Evolutionary conservation across 2,113 vertebrate species (phyloP).

Genomic region (Tylochromis polylepis): DNA sequence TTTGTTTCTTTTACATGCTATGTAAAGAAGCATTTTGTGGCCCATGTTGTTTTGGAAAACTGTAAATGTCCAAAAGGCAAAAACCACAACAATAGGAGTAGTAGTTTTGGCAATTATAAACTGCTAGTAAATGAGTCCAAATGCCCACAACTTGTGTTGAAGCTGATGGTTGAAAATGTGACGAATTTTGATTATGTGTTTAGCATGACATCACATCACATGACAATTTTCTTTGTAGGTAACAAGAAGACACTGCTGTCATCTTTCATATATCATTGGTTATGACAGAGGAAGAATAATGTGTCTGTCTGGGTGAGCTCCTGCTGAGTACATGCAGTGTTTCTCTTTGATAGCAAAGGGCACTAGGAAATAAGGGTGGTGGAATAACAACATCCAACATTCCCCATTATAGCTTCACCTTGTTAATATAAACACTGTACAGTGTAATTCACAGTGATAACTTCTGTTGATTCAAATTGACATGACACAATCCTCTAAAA

Average conservation of each 20-base stretch:
- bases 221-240: constrained; percentile 18
- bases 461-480: constrained; percentile 34
- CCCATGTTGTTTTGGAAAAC: neutral
- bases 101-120: neutral
- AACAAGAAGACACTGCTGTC: constrained; percentile 21
- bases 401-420: constrained; percentile 19
- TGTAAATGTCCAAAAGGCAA: neutral
- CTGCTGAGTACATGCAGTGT: constrained; percentile 10
- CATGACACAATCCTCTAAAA: neutral
- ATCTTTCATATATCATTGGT: constrained; percentile 46
- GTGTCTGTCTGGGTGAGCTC: constrained; percentile 22
- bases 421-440: constrained; percentile 25
- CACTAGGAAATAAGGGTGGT: constrained; percentile 28
- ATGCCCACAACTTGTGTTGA: constrained; percentile 37
- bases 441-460: constrained; percentile 18
- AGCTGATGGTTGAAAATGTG: constrained; percentile 47
- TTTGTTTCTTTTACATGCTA: neutral
- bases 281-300: constrained; percentile 39
- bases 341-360: constrained; percentile 45
- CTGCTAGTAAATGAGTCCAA: neutral
- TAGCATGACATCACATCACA: neutral
- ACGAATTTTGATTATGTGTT: constrained; percentile 46
- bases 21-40: rapidly evolving
- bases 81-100: neutral
- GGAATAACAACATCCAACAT: constrained; percentile 45